These are phyloP conservation scores for Philotrypesis tridentata DNA, from an alignment of 1,140 invertebrate genomes.

Conservation along the genomic window DNA sequence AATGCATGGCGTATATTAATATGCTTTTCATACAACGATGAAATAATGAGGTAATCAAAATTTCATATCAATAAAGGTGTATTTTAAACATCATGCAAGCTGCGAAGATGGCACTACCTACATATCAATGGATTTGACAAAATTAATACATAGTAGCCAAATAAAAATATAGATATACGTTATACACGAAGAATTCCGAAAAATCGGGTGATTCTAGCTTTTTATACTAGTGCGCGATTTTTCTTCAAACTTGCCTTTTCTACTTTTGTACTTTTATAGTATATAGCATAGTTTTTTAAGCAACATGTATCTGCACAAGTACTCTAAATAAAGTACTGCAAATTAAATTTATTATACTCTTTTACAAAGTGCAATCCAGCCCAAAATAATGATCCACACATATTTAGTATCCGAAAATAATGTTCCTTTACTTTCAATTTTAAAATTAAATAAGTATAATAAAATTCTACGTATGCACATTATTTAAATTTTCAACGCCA, in stretches of 20 bases:
- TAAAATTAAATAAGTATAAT: no score
- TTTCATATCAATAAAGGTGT: slow-evolving; percentile 16
- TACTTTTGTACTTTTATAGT: slow-evolving; percentile 47
- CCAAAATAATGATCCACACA: no score
- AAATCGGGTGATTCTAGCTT: slow-evolving; percentile 8
- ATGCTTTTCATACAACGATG: background rate
- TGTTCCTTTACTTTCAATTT: no score
- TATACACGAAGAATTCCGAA: slow-evolving; percentile 15
- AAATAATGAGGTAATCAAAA: slow-evolving; percentile 14
- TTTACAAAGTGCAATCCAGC: no score
- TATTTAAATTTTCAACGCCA: background rate
- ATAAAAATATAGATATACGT: background rate
- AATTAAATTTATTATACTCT: background rate
- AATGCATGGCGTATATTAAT: background rate
- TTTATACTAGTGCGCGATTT: slow-evolving; percentile 34
- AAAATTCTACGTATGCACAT: no score
- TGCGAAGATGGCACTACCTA: background rate
- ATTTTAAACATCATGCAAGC: slow-evolving; percentile 7
- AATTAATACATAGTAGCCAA: background rate
- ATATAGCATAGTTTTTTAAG: slow-evolving; percentile 24
- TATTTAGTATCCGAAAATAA: no score
- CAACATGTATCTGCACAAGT: slow-evolving; percentile 32
- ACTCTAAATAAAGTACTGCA: slow-evolving; percentile 37
- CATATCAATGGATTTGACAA: slow-evolving; percentile 12
- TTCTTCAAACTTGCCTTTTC: slow-evolving; percentile 43